A percentile compares a stretch with the other conserved stretches of the same genome.
These are phyloP conservation scores for Drosophila borealis DNA, from an alignment of 2,888 invertebrate species.

Conservation along the genomic window DNA sequence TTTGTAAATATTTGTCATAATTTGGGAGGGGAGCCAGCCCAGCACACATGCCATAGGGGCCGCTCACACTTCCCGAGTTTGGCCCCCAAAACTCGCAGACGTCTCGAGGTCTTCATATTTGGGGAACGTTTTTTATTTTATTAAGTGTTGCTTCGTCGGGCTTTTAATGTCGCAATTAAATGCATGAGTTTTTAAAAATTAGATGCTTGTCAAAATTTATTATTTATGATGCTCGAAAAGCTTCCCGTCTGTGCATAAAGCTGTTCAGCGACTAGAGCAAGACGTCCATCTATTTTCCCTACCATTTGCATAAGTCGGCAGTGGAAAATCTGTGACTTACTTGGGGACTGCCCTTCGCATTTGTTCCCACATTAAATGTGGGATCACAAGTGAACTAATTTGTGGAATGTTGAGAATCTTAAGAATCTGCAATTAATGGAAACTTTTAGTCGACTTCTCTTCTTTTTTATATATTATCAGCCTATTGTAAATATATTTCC, in stretches of 20 bases:
- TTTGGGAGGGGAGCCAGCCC: slow-evolving; percentile 31
- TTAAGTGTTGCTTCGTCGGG: slow-evolving; percentile 46
- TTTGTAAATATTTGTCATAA: slow-evolving; percentile 82
- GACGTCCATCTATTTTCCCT: slow-evolving; percentile 5
- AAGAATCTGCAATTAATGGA: background rate
- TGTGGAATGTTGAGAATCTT: background rate
- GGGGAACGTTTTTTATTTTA: slow-evolving; percentile 17
- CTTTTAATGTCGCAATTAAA: slow-evolving; percentile 81
- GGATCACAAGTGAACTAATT: slow-evolving; percentile 10
- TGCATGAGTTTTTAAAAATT: slow-evolving; percentile 79
- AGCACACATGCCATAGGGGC: slow-evolving; percentile 51
- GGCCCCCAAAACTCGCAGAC: background rate
- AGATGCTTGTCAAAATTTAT: slow-evolving; percentile 79
- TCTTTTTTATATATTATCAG: background rate
- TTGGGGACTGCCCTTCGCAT: slow-evolving; percentile 2
- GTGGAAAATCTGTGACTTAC: slow-evolving; percentile 53
- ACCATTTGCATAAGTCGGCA: slow-evolving; percentile 9
- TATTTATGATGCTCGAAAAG: slow-evolving; percentile 74
- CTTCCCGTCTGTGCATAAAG: slow-evolving; percentile 31
- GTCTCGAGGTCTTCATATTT: slow-evolving; percentile 22
- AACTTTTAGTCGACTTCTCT: no score
- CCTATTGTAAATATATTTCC: no score
- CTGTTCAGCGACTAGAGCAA: slow-evolving; percentile 4
- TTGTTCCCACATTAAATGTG: slow-evolving; percentile 43
- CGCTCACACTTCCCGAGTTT: background rate